Evolutionary conservation across 2,888 invertebrate genomes (phyloP), one percentile per base, ranked within the genome.

Genomic region (Taphrorychus bicolor): DNA sequence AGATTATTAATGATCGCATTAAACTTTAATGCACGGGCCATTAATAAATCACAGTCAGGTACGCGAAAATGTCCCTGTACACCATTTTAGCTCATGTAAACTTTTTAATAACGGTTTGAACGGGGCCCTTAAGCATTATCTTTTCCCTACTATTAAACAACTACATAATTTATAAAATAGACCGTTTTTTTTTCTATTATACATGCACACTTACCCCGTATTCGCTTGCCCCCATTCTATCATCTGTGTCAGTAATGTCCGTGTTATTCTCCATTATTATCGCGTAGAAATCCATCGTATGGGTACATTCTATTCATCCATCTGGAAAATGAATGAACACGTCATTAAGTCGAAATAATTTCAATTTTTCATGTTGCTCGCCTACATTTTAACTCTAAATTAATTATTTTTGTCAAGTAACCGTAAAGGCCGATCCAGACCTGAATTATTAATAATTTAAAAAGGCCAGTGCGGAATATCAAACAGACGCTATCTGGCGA

Each of bases 141-240:
- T 18, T 45, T 45, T n/a, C n/a, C 18, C 18, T 45, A 5, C 18
- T 7, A 32, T 32, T 32, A 32, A 32, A 32, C 32, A 11, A 32
- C 11, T 32, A 32, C 7, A 32, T 32, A 9, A n/a, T n/a, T n/a
- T n/a, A n/a, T n/a, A n/a, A n/a, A n/a, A n/a, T n/a, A n/a, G n/a
- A n/a, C n/a, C n/a, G n/a, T n/a, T n/a, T n/a, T n/a, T n/a, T n/a
- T n/a, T n/a, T n/a, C n/a, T n/a, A n/a, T n/a, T n/a, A n/a, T n/a
- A n/a, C n/a, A n/a, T n/a, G n/a, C n/a, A 16, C 41, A 70, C 76
- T 75, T 70, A 76, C 76, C 75, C 73, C 72, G 65, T 73, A 73
- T 71, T 74, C 73, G 45, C 71, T 67, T 48, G 72, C 69, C 67
- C 72, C 73, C 75, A 74, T 75, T 67, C 54, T 59, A 22, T 73